Evolutionary conservation across 2,113 vertebrate genomes (phyloP), one percentile per base, ranked within the genome.

Genomic region (Thamnaconus septentrionalis): DNA sequence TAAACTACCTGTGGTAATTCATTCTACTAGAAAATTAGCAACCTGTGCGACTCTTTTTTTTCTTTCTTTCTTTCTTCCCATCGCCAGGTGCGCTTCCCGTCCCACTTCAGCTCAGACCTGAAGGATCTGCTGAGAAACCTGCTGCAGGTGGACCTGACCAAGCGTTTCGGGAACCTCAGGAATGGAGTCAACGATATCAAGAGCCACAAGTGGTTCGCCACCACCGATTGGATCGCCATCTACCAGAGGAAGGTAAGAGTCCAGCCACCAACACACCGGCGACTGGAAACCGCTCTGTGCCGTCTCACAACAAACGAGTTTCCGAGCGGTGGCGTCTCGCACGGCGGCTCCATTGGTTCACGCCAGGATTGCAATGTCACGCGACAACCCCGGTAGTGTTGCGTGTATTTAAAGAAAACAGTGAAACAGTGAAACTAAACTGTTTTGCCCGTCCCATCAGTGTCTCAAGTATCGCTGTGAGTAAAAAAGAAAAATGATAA

Each of bases 141-240:
- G 73, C 92, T 97, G 54, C 95, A 96, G 91, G 95, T 97, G 64
- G 95, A 97, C 81, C 92, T 97, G 79, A 97, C 95, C 78, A 97
- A 96, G 86, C 94, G 95, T 83, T 96, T 94, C 12, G 95, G 95
- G 47, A 97, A 97, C 90, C 94, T 97, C 82, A 94, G 94, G 91
- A 96, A 97, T 1, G 95, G 94, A 40, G 95, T 97, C 80, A 95
- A 92, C 0, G 95, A 97, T 91, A 97, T 97, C 91, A 97, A 97
- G 89, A 93, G 93, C 81, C 95, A 97, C 86, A 96, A 95, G 83
- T 97, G 95, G 95, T 96, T 97, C 64, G 92, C 93, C 78, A 96
- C 95, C 47, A 97, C 95, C 0, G 95, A 97, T 84, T 97, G 95
- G 95, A 96, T 97, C 3, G 94, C 95, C 81, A 94, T 97, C 88